Evolutionary conservation across 2,888 invertebrate genomes (phyloP), one percentile per base, ranked within the genome.

Genomic region (Ochropleura leucogaster): DNA sequence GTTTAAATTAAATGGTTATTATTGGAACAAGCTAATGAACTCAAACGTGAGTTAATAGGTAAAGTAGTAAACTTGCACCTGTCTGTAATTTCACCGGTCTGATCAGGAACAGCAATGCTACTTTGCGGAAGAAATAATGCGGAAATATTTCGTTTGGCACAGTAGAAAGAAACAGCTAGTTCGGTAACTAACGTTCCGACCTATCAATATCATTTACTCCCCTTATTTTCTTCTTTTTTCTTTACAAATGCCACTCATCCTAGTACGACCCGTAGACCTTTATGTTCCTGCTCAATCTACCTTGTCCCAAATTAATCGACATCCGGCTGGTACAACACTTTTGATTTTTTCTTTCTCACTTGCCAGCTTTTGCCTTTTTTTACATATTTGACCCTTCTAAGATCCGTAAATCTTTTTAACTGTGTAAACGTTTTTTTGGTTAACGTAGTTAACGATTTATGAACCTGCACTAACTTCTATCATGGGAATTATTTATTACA

Each of bases 11-110:
- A 60, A 44, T 55, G 20, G 40, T 40, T 68, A 46, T 46, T 44
- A 20, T 57, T 10, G 40, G 4, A 62, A n/a, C 30, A 49, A 42
- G 44, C 62, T 53, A 49, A 40, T 44, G 72, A 63, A 72, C 62
- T 72, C 18, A 1, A 46, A 12, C 14, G 40, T 55, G 16, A 40
- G 18, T 51, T 18, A 30, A 14, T 8, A 51, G 30, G 3, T 9
- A 53, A 44, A 5, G 40, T 47, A 40, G 4, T 18, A 44, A n/a
- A 47, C 51, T 60, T 10, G 12, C 46, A 69, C 20, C 30, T 8
- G 55, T 49, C 18, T 55, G 44, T 44, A 53, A 75, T 79, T 63
- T 55, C 30, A 47, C 30, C 30, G 12, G 12, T 60, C 10, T 55
- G n/a, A 20, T 62, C 30, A 10, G 42, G 16, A 76, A 49, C 4